Percentiles rank a stretch among this genome's conserved stretches.
These are phyloP conservation scores for Oceanites oceanicus DNA, from an alignment of 2,113 vertebrate species.

Conservation along the genomic window DNA sequence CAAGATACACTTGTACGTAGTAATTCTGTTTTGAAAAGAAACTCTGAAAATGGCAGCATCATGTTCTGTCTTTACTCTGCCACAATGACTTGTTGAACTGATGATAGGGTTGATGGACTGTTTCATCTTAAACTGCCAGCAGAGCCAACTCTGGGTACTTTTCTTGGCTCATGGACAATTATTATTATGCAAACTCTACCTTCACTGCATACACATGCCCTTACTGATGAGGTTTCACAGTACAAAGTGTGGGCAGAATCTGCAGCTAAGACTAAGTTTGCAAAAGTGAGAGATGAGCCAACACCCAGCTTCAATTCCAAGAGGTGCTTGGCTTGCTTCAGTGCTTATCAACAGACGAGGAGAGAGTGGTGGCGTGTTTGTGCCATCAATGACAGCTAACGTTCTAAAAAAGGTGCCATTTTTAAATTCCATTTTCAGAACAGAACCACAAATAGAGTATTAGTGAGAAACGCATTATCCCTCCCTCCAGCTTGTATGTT, in stretches of 20 bases:
- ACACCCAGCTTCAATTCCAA: background rate
- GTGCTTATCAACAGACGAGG: background rate
- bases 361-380: background rate
- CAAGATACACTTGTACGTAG: background rate
- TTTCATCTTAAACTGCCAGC: background rate
- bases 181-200: background rate
- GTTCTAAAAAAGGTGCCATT: background rate
- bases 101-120: background rate
- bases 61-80: background rate
- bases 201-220: background rate
- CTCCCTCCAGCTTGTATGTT: background rate
- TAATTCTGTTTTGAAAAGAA: slow-evolving; percentile 16
- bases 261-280: background rate
- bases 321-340: background rate
- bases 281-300: background rate
- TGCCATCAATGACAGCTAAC: background rate
- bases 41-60: background rate
- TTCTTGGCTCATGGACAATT: background rate
- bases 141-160: background rate
- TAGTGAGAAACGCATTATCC: background rate
- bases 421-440: background rate
- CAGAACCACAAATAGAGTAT: background rate
- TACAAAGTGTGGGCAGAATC: background rate
- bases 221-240: background rate
- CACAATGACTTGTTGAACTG: background rate